These are phyloP conservation scores for Holacanthella duospinosa DNA, from an alignment of 2,888 invertebrate species.

Conservation along the genomic window DNA sequence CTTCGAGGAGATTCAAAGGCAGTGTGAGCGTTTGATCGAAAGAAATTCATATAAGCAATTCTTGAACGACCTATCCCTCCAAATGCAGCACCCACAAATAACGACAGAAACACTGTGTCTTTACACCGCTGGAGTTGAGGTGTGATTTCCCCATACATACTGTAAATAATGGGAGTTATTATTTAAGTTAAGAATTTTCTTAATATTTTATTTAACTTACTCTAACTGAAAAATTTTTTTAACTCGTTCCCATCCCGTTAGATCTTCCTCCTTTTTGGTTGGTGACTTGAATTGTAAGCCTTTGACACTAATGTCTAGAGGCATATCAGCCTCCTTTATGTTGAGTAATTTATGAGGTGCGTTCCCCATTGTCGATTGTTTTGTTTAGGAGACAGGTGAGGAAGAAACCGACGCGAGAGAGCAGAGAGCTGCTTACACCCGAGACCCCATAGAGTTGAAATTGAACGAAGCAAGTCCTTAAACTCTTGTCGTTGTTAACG, in stretches of 20 bases:
- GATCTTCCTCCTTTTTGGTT: conserved; percentile 17
- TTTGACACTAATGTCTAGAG: background rate
- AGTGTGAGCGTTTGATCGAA: conserved; percentile 37
- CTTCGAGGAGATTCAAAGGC: conserved; percentile 35
- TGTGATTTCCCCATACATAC: conserved; percentile 55
- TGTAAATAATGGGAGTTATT: conserved; percentile 42
- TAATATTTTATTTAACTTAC: conserved; percentile 15
- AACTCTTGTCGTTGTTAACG: too few relatives aligned
- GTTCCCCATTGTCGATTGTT: conserved; percentile 9
- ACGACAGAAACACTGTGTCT: conserved; percentile 52
- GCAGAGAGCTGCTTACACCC: too few relatives aligned
- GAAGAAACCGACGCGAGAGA: too few relatives aligned
- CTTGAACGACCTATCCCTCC: conserved; percentile 42
- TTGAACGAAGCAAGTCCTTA: too few relatives aligned
- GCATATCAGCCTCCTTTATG: background rate
- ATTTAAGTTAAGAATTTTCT: too few relatives aligned
- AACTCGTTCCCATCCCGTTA: conserved; percentile 27
- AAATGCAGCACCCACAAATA: conserved; percentile 50
- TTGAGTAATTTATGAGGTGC: conserved; percentile 6
- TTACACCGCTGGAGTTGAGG: conserved; percentile 52
- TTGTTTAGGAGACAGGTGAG: too few relatives aligned
- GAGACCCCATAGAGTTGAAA: too few relatives aligned
- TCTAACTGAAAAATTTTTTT: conserved; percentile 18
- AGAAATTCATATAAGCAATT: conserved; percentile 36
- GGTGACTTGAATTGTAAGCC: background rate